Percentiles rank a stretch among this genome's conserved stretches.
Evolutionary conservation across 2,797 vertebrate genomes (phyloP).

Genomic region (Callimico goeldii): DNA sequence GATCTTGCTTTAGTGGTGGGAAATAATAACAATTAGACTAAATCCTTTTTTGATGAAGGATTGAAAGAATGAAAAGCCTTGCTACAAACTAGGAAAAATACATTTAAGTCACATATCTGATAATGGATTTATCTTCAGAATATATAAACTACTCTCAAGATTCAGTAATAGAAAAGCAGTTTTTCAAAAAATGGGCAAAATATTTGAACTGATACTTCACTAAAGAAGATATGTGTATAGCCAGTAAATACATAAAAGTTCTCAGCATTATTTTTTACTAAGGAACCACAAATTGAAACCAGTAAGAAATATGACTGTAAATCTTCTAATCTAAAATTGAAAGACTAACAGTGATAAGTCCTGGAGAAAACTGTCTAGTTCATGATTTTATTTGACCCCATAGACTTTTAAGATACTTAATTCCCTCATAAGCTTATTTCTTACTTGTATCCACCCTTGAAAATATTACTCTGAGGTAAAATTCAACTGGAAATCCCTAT

Average conservation of each 20-base stretch:
- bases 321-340: background rate
- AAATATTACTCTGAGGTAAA: background rate
- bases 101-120: background rate
- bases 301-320: background rate
- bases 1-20: background rate
- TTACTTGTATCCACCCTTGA: background rate
- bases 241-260: background rate
- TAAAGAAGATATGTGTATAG: background rate
- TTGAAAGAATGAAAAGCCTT: background rate
- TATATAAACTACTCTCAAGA: background rate
- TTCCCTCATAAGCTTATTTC: background rate
- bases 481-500: background rate
- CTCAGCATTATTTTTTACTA: background rate
- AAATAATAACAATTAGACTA: background rate
- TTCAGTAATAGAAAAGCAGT: background rate
- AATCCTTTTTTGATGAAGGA: background rate
- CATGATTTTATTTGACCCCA: background rate
- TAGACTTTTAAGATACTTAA: background rate
- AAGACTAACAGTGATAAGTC: background rate
- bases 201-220: background rate
- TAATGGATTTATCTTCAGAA: background rate
- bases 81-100: background rate
- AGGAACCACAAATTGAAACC: background rate
- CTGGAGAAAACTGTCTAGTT: background rate
- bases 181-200: background rate